These are phyloP conservation scores for Anableps anableps DNA, from an alignment of 2,797 vertebrate genomes.

Conservation along the genomic window DNA sequence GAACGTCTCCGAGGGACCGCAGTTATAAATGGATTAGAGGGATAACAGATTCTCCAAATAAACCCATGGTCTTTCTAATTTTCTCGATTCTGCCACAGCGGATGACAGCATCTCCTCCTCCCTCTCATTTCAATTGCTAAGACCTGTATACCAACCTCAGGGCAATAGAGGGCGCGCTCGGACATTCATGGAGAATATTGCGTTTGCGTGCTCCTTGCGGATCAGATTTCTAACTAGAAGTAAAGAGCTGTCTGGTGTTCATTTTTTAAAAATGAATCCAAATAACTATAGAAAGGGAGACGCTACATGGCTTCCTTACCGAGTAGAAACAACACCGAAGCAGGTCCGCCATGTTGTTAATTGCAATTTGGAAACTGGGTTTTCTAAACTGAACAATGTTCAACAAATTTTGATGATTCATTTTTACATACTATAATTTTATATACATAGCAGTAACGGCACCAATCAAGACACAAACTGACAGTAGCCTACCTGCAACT, in stretches of 20 bases:
- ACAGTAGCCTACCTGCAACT: neutral
- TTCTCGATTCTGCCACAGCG: slow-evolving; percentile 19
- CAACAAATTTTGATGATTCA: neutral
- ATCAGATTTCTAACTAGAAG: fast-evolving
- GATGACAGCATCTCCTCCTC: slow-evolving; percentile 69
- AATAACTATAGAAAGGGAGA: neutral
- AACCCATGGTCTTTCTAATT: slow-evolving; percentile 35
- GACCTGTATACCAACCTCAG: slow-evolving; percentile 27
- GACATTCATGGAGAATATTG: slow-evolving; percentile 28
- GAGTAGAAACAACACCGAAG: neutral
- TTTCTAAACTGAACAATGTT: neutral
- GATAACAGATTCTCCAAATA: slow-evolving; percentile 23
- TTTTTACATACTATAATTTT: neutral
- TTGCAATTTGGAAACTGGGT: too few relatives aligned
- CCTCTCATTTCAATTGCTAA: slow-evolving; percentile 54
- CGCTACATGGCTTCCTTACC: neutral
- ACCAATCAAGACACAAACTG: neutral
- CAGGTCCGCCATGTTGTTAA: neutral
- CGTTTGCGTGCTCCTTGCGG: slow-evolving; percentile 26
- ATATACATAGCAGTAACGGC: neutral
- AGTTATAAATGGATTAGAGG: neutral
- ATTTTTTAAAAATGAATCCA: neutral
- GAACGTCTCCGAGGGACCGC: neutral
- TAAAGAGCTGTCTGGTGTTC: neutral
- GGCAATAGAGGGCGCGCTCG: slow-evolving; percentile 71